Conservation (phyloP, 2,797 vertebrate species). For the Tapera naevia region DNA sequence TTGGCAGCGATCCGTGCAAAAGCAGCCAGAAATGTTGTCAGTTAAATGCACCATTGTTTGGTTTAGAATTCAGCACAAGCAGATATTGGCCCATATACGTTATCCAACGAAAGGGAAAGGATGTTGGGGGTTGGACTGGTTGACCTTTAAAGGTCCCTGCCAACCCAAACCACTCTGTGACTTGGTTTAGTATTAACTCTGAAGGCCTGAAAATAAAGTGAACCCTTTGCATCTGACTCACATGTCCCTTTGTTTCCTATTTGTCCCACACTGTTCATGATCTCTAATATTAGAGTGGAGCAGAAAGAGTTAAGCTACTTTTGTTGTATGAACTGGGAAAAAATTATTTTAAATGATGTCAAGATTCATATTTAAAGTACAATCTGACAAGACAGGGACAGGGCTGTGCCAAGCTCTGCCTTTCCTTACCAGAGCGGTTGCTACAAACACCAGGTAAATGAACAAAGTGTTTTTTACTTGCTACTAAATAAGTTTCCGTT, state of each 20-base stretch:
- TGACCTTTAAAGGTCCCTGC: background rate
- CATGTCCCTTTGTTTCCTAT: background rate
- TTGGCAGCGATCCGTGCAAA: background rate
- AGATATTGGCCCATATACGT: background rate
- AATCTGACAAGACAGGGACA: background rate
- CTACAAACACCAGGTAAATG: background rate
- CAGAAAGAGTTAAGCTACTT: background rate
- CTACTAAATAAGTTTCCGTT: background rate
- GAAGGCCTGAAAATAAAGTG: background rate
- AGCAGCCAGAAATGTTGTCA: background rate
- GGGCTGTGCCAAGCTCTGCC: background rate
- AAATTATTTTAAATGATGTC: background rate
- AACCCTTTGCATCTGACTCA: background rate
- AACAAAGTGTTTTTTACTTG: background rate
- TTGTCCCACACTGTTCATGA: background rate
- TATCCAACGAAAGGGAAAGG: background rate
- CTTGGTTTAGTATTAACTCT: background rate
- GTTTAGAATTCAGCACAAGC: background rate
- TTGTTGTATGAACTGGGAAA: background rate
- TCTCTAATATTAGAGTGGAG: background rate
- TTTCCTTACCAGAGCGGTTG: background rate
- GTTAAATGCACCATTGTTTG: background rate
- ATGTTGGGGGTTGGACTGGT: background rate
- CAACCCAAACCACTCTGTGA: background rate
- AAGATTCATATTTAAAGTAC: background rate